These are phyloP conservation scores for Saxicola maurus DNA, from an alignment of 2,797 vertebrate species.

Conservation along the genomic window DNA sequence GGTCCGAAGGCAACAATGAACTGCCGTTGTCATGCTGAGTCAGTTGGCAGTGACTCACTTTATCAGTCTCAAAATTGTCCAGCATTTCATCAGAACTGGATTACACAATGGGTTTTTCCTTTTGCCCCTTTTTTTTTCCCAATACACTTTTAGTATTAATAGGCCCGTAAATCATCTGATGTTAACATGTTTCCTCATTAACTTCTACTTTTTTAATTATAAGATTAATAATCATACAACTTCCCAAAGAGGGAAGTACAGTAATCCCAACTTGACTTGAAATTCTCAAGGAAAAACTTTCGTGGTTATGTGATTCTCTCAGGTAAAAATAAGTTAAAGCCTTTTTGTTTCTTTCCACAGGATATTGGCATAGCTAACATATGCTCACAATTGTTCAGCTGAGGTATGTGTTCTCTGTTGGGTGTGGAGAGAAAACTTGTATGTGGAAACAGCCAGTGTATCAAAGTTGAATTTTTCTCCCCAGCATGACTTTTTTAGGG, in stretches of 20 bases:
- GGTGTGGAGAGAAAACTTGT: conserved; percentile 37
- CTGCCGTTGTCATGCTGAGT: conserved; percentile 56
- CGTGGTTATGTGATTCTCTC: not conserved
- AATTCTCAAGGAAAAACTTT: conserved; percentile 27
- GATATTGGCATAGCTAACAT: conserved; percentile 36
- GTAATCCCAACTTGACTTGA: conserved; percentile 37
- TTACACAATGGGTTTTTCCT: conserved; percentile 47
- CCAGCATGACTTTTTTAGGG: not conserved
- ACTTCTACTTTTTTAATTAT: conserved; percentile 53
- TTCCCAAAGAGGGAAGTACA: conserved; percentile 33
- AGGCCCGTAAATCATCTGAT: not conserved
- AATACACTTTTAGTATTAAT: conserved; percentile 36
- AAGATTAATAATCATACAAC: conserved; percentile 26
- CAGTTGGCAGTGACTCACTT: conserved; percentile 56
- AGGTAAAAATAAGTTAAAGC: conserved; percentile 44
- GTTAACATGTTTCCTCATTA: conserved; percentile 45
- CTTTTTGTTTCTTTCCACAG: conserved; percentile 45
- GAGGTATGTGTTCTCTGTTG: conserved; percentile 23
- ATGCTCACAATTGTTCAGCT: conserved; percentile 35
- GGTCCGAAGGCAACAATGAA: conserved; percentile 47
- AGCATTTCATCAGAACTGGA: conserved; percentile 37
- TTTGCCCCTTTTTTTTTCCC: not conserved
- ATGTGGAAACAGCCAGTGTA: not conserved
- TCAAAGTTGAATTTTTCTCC: conserved; percentile 2
- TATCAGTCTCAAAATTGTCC: conserved; percentile 51